phyloP scores from a whole-genome alignment of 2,888 invertebrate species.

The Liopterus haemorrhoidalis region DNA sequence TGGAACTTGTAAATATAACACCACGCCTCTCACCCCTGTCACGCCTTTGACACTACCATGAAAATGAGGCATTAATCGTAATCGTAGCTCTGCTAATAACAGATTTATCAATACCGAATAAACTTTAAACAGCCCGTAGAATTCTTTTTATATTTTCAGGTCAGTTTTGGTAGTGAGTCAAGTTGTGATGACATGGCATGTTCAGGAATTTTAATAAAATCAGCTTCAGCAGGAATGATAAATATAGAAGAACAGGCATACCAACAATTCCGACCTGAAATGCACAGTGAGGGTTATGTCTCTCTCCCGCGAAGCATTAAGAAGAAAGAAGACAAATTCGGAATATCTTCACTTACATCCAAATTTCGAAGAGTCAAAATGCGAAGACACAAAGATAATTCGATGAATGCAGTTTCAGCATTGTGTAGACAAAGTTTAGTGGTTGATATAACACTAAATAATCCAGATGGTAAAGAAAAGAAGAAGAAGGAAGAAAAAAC shows the following conservation, averaged over 20 bases:
- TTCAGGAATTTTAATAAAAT: slow-evolving; percentile 55
- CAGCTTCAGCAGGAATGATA: slow-evolving; percentile 74
- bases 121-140: too few relatives aligned
- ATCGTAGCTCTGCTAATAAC: too few relatives aligned
- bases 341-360: slow-evolving; percentile 53
- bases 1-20: too few relatives aligned
- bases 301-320: slow-evolving; percentile 48
- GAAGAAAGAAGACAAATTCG: slow-evolving; percentile 42
- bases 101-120: too few relatives aligned
- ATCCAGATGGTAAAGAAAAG: slow-evolving; percentile 8
- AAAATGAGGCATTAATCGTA: too few relatives aligned
- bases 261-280: slow-evolving; percentile 49
- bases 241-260: slow-evolving; percentile 59
- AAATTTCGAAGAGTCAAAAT: slow-evolving; percentile 53
- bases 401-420: slow-evolving; percentile 58
- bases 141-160: too few relatives aligned
- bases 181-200: slow-evolving; percentile 41
- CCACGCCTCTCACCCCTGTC: too few relatives aligned
- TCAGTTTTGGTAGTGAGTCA: slow-evolving; percentile 59
- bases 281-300: slow-evolving; percentile 48
- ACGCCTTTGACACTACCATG: too few relatives aligned
- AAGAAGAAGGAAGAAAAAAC: slow-evolving; percentile 8
- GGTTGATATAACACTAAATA: slow-evolving; percentile 50
- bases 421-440: slow-evolving; percentile 71
- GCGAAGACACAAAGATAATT: slow-evolving; percentile 30